These are phyloP conservation scores for Tetragonula carbonaria DNA, from an alignment of 2,888 invertebrate genomes.

Conservation along the genomic window DNA sequence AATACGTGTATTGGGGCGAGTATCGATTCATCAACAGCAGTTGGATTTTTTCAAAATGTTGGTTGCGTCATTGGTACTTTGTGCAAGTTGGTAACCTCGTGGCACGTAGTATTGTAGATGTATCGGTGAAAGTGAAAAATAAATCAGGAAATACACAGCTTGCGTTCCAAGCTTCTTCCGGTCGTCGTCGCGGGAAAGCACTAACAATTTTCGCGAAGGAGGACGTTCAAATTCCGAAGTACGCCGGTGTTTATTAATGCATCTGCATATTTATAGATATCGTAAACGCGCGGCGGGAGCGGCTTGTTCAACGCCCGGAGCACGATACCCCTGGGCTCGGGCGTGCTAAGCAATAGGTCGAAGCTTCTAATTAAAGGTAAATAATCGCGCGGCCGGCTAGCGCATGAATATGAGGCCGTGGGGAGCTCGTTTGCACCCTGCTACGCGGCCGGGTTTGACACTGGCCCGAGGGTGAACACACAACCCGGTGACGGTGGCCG, in stretches of 20 bases:
- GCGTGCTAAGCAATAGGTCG: conserved; percentile 69
- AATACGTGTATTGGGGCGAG: too few relatives aligned
- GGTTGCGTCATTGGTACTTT: too few relatives aligned
- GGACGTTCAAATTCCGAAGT: conserved; percentile 12
- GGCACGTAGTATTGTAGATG: too few relatives aligned
- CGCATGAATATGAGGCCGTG: conserved; percentile 63
- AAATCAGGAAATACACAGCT: neutral
- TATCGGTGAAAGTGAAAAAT: too few relatives aligned
- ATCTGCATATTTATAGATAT: conserved; percentile 47
- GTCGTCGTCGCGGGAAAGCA: neutral
- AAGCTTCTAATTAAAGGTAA: conserved; percentile 74
- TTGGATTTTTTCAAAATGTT: too few relatives aligned
- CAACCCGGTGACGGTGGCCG: conserved; percentile 37
- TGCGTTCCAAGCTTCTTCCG: neutral
- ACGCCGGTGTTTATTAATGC: conserved; percentile 38
- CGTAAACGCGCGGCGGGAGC: conserved; percentile 22
- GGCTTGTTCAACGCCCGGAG: conserved; percentile 41
- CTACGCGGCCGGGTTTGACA: conserved; percentile 40
- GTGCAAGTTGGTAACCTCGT: too few relatives aligned
- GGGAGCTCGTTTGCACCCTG: conserved; percentile 66
- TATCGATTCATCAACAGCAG: too few relatives aligned
- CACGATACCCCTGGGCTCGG: conserved; percentile 54
- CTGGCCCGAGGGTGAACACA: conserved; percentile 54
- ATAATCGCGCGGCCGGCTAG: conserved; percentile 64
- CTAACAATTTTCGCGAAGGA: neutral